Conservation (phyloP, 2,113 vertebrate species). For the Embiotoca jacksoni region DNA sequence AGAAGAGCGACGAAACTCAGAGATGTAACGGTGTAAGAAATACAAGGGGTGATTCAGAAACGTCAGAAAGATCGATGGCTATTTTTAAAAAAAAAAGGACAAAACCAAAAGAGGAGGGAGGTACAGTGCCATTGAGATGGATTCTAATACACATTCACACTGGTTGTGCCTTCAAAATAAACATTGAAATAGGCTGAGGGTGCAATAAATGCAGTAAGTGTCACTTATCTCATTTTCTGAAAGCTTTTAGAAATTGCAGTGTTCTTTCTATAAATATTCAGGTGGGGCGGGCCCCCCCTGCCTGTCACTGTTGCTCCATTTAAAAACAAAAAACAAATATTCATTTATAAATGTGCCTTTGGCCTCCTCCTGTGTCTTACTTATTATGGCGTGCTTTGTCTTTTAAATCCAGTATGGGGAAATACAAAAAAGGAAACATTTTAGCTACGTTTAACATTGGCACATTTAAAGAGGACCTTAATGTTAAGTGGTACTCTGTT, state of each 20-base stretch:
- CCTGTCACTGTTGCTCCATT: constrained; percentile 50
- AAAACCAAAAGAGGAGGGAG: constrained; percentile 49
- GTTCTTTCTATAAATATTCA: constrained; percentile 57
- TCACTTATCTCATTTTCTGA: constrained; percentile 55
- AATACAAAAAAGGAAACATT: constrained; percentile 11
- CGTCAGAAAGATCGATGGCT: constrained; percentile 52
- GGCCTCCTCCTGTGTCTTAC: constrained; percentile 29
- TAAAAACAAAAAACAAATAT: constrained; percentile 23
- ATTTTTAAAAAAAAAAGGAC: constrained; percentile 56
- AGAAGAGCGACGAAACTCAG: constrained; percentile 43
- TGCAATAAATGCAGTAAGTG: constrained; percentile 51
- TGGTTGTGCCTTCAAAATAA: constrained; percentile 75
- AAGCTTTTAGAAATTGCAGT: constrained; percentile 68
- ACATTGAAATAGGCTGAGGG: constrained; percentile 47
- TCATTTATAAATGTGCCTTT: constrained; percentile 43
- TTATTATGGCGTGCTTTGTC: not conserved
- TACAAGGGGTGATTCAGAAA: constrained; percentile 47
- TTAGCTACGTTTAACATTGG: constrained; percentile 35
- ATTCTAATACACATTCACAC: constrained; percentile 46
- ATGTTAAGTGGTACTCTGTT: constrained; percentile 62
- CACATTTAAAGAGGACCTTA: constrained; percentile 48
- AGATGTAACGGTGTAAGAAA: constrained; percentile 27
- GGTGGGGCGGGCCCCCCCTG: constrained; percentile 75
- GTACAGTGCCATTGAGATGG: constrained; percentile 58
- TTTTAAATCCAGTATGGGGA: constrained; percentile 21